A percentile compares a stretch with the other conserved stretches of the same genome.
Evolutionary conservation across 2,797 vertebrate species (phyloP).

Genomic region (Emydoidea blandingii): DNA sequence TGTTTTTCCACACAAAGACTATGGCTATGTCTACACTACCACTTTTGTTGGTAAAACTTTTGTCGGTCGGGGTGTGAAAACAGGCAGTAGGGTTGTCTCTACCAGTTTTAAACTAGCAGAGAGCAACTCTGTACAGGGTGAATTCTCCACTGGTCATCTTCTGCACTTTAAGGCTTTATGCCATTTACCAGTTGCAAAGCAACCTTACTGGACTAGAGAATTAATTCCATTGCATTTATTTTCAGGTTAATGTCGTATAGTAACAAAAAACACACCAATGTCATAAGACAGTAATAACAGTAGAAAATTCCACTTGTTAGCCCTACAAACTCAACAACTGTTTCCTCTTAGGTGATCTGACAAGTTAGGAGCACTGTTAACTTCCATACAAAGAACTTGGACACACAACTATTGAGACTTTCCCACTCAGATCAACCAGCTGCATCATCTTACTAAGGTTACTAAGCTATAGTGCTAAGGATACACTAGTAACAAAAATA

Average conservation of each 20-base stretch:
- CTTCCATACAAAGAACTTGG: neutral
- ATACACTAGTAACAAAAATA: conserved; percentile 13
- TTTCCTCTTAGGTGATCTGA: neutral
- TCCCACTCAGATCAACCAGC: neutral
- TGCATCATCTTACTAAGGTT: neutral
- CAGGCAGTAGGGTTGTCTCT: too few species aligned
- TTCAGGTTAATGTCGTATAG: neutral
- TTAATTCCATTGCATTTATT: neutral
- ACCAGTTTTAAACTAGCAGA: too few species aligned
- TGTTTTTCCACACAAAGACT: neutral
- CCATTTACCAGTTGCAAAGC: too few species aligned
- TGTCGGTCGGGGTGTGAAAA: too few species aligned
- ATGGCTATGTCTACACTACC: too few species aligned
- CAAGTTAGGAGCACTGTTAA: neutral
- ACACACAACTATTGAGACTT: neutral
- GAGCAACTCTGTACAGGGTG: too few species aligned
- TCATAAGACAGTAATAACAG: neutral
- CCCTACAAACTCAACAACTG: neutral
- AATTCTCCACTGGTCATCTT: too few species aligned
- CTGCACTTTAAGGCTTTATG: too few species aligned
- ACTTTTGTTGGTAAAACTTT: too few species aligned
- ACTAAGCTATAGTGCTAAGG: neutral
- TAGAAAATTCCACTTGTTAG: neutral
- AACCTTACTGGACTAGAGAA: too few species aligned
- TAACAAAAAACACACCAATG: too few species aligned